Evolutionary conservation across 2,888 invertebrate genomes (phyloP).

Genomic region (Apantesis nais): DNA sequence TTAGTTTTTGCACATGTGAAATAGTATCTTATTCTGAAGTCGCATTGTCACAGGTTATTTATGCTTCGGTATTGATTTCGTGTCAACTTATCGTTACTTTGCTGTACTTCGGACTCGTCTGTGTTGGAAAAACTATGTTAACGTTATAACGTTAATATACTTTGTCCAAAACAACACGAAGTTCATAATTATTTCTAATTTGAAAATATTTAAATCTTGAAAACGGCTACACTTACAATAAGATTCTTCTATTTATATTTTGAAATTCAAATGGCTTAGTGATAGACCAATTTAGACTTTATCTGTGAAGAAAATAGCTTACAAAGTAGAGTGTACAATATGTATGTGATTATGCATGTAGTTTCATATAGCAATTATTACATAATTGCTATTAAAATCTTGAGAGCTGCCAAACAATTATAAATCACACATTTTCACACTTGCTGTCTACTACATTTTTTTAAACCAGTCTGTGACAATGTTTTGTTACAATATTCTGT

Average conservation of each 20-base stretch:
- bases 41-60: neutral
- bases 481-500: too few species aligned
- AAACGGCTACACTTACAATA: neutral
- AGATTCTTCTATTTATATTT: neutral
- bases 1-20: neutral
- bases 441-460: neutral
- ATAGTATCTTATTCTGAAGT: neutral
- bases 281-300: neutral
- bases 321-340: neutral
- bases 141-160: neutral
- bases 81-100: neutral
- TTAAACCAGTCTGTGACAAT: too few species aligned
- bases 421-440: neutral
- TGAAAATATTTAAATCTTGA: neutral
- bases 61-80: slow-evolving; percentile 7
- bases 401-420: neutral
- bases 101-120: neutral
- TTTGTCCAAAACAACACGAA: neutral
- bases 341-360: neutral
- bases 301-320: neutral
- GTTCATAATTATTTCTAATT: neutral
- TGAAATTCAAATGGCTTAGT: neutral
- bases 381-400: neutral
- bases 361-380: neutral
- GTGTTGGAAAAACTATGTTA: neutral